These are phyloP conservation scores for Discoglossus pictus DNA, from an alignment of 2,797 vertebrate genomes.

Conservation along the genomic window DNA sequence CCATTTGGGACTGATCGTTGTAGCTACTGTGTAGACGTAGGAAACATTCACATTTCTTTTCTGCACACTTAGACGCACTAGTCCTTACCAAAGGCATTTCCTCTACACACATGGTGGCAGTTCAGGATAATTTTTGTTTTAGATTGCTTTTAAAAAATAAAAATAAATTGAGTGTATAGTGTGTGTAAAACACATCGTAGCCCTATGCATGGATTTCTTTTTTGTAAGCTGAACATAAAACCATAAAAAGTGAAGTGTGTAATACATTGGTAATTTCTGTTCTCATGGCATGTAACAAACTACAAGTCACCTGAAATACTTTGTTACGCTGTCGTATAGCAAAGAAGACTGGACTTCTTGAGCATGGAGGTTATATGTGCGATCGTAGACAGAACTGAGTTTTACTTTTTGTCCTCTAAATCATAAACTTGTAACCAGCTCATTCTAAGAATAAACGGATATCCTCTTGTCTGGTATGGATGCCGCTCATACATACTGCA, in stretches of 20 bases:
- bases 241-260: constrained; percentile 24
- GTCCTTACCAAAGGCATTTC: constrained; percentile 54
- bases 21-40: constrained; percentile 56
- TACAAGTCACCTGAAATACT: constrained; percentile 65
- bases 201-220: constrained; percentile 52
- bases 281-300: constrained; percentile 51
- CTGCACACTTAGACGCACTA: constrained; percentile 56
- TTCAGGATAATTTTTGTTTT: constrained; percentile 49
- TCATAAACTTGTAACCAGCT: constrained; percentile 4
- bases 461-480: constrained; percentile 4
- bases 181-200: constrained; percentile 52
- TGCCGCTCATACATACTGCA: constrained; percentile 23
- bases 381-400: constrained; percentile 53
- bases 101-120: constrained; percentile 58
- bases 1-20: constrained; percentile 55
- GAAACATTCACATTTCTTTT: constrained; percentile 59
- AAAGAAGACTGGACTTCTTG: background rate
- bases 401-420: constrained; percentile 34
- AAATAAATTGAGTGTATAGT: constrained; percentile 39
- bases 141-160: constrained; percentile 60
- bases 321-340: background rate
- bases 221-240: constrained; percentile 47
- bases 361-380: constrained; percentile 24
- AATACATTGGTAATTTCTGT: constrained; percentile 9
- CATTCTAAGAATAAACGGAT: constrained; percentile 6